Percentiles rank a stretch among this genome's conserved stretches.
These are phyloP conservation scores for Choloepus didactylus DNA, from an alignment of 2,797 vertebrate genomes.

Conservation along the genomic window DNA sequence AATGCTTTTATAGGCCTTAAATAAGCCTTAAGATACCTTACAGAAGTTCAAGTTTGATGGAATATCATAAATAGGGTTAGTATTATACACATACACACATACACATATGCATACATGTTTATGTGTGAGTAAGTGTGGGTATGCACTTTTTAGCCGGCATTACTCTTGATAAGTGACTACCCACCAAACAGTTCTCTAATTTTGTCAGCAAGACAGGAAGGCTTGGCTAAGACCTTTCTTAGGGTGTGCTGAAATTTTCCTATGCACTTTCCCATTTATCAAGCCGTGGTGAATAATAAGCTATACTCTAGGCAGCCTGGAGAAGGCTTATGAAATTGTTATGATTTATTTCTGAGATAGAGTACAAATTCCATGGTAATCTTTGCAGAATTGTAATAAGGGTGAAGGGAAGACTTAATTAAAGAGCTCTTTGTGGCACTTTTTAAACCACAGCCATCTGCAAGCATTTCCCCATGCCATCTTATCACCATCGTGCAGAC, in stretches of 20 bases:
- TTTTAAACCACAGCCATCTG: slow-evolving; percentile 80
- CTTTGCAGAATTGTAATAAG: slow-evolving; percentile 88
- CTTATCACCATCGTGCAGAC: slow-evolving; percentile 87
- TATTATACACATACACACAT: slow-evolving; percentile 59
- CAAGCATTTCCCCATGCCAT: slow-evolving; percentile 71
- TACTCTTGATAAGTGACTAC: slow-evolving; percentile 75
- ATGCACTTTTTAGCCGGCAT: slow-evolving; percentile 49
- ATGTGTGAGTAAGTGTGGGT: fast-evolving
- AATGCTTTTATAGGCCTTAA: neutral
- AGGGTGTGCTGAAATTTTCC: slow-evolving; percentile 73
- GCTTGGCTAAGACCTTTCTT: slow-evolving; percentile 2
- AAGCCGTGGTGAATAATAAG: slow-evolving; percentile 82
- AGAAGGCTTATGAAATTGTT: slow-evolving; percentile 85
- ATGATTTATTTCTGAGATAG: slow-evolving; percentile 87
- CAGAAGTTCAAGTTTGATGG: slow-evolving; percentile 70
- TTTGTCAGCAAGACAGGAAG: slow-evolving; percentile 62
- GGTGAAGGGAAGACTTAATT: slow-evolving; percentile 89
- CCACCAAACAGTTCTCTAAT: slow-evolving; percentile 76
- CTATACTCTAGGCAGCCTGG: slow-evolving; percentile 78
- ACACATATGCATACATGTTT: neutral
- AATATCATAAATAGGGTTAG: slow-evolving; percentile 72
- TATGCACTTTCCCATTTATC: slow-evolving; percentile 80
- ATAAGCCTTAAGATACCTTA: neutral
- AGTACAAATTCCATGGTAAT: slow-evolving; percentile 87
- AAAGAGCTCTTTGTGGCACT: slow-evolving; percentile 86